Base-by-base conservation (phyloP, 2,113 vertebrate species). In the Eublepharis macularius region DNA sequence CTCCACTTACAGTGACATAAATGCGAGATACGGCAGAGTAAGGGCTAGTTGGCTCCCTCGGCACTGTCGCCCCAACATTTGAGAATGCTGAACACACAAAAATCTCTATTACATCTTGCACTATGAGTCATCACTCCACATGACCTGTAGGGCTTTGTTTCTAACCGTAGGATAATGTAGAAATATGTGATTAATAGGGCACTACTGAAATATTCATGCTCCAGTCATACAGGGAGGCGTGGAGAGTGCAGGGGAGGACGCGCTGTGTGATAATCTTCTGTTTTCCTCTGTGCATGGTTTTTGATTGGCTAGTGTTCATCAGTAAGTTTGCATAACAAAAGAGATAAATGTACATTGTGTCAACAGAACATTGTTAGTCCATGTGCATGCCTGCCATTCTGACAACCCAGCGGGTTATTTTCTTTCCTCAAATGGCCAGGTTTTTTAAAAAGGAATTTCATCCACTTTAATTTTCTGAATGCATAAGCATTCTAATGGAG, bases 401-500 rank as follows among this genome's bases (percentile, higher is more conserved):
- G 39, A 45, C 60, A 76, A 77, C 11, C 19, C 43, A 89, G 90
- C 51, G 36, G 41, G 82, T 7, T 80, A 34, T 1, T 21, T 78
- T 83, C 69, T 81, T 83, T 86, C 89, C 85, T 83, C 83, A 41
- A 72, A 80, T 2, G 70, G 57, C 80, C 88, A 78, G 88, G 89
- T 84, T 73, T 86, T 76, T 76, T n/a, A 49, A 70, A 92, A 90
- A 92, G 57, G 82, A 94, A 93, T 93, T 89, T 84, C 60, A 83
- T 90, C 86, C 92, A 91, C 89, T 94, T 57, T 92, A 88, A 88
- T 94, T 94, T 95, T 94, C 88, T 94, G 68, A 94, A 94, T 90
- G 92, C 92, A 93, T 89, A 93, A 92, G 91, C 74, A 82, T 60
- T 94, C 92, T 90, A 93, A 94, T 92, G 92, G 87, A 92, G 95